Evolutionary conservation across 2,888 invertebrate species (phyloP), one percentile per base, ranked within the genome.

Genomic region (Chromoteleia sp.): DNA sequence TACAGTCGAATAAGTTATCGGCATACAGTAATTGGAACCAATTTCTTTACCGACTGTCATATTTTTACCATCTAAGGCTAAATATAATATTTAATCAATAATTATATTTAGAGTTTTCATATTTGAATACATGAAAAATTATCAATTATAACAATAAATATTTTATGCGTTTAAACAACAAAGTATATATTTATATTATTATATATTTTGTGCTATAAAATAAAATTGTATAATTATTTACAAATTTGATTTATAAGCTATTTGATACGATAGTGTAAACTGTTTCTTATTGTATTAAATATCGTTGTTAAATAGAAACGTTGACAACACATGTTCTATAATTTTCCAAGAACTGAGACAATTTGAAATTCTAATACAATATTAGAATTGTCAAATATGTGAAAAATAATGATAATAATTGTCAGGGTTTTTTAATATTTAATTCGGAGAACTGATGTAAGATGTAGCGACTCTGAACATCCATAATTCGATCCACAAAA

Each of bases 401-500:
- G 7, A 41, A 39, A 41, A 41, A 2, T 10, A 14, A 41, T 14
- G 0, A 41, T 12, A 5, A 43, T 43, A 10, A 5, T 19, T 8
- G 14, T 5, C 10, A 25, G 5, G 5, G 25, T 25, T 8, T 2
- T 1, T 10, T 12, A 12, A 19, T 8, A 10, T 43, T 14, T 19
- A 17, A 43, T 19, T 17, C 17, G 1, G 8, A 17, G 17, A 43
- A 19, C 12, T 33, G 33, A 33, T 48, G 36, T 14, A 33, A 36
- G 5, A 30, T 63, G 33, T 21, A 33, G 50, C 15, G 10, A 48
- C 36, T 19, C 21, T 12, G 33, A 14, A 36, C 39, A 52, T 52
- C 54, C 41, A 54, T 41, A 52, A 25, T 21, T 2, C 30, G 17
- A 30, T 52, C 67, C 67, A 41, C 15, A 67, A 54, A 67, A 67